phyloP scores from a whole-genome alignment of 2,113 vertebrate genomes.

The Rhegmatorhina hoffmannsi region DNA sequence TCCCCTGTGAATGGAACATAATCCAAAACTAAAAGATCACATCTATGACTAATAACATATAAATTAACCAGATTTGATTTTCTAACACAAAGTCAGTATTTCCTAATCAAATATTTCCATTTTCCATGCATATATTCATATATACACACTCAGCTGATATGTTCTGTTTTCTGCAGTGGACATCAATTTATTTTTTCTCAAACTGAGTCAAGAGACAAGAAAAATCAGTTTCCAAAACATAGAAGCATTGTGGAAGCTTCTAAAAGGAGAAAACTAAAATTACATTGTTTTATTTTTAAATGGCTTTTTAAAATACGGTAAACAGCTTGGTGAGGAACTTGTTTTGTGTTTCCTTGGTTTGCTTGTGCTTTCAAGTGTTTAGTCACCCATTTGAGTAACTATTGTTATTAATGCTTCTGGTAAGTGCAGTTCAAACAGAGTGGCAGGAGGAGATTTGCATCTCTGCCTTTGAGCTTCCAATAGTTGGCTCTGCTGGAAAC shows the following conservation, averaged over 20 bases:
- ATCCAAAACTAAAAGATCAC: background rate
- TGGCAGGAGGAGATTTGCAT: background rate
- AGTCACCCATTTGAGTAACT: background rate
- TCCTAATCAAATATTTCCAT: background rate
- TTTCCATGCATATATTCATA: background rate
- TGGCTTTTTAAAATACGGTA: background rate
- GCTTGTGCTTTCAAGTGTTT: background rate
- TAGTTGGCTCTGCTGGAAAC: background rate
- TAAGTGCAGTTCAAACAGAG: background rate
- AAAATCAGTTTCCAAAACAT: background rate
- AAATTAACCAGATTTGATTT: background rate
- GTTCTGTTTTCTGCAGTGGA: background rate
- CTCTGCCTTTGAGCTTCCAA: background rate
- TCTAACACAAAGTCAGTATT: background rate
- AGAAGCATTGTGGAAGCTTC: background rate
- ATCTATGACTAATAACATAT: background rate
- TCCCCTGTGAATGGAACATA: background rate
- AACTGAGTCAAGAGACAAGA: background rate
- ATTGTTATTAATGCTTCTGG: background rate
- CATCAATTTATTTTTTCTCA: background rate
- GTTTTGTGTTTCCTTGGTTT: background rate
- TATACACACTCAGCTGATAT: background rate
- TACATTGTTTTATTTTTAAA: background rate
- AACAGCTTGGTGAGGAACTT: background rate
- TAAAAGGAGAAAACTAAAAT: background rate